These are phyloP conservation scores for Leptinotarsa undecemlineata DNA, from an alignment of 1,140 invertebrate species.

Conservation along the genomic window DNA sequence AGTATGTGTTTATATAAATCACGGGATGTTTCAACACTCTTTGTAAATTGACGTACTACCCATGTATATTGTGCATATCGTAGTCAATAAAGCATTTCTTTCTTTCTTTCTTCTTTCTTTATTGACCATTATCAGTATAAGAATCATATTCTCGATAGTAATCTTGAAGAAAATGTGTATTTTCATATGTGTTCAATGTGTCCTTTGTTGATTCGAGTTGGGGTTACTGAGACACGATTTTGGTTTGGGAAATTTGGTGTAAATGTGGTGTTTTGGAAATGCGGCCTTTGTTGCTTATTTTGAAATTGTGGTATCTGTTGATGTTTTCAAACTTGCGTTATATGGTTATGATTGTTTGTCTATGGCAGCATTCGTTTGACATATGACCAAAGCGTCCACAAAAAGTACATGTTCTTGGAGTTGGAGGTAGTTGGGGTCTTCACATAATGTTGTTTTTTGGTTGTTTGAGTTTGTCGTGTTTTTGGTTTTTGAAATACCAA, in stretches of 20 bases:
- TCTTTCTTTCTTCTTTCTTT: too few species aligned
- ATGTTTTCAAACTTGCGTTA: background rate
- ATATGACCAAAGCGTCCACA: background rate
- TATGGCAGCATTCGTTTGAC: background rate
- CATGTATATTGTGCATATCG: too few species aligned
- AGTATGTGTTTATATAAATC: too few species aligned
- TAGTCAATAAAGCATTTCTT: too few species aligned
- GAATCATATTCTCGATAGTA: background rate
- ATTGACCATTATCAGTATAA: background rate
- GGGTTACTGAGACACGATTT: slow-evolving; percentile 12
- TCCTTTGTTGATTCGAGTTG: slow-evolving; percentile 23
- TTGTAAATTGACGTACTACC: too few species aligned
- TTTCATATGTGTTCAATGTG: background rate
- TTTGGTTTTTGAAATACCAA: too few species aligned
- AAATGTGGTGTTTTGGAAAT: background rate
- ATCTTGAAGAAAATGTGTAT: background rate
- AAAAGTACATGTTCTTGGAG: background rate
- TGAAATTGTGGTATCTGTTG: background rate
- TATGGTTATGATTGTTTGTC: background rate
- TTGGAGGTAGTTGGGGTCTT: background rate
- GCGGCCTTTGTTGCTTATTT: background rate
- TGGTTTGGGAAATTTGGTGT: background rate
- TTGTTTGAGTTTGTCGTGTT: background rate
- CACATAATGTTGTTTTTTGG: background rate
- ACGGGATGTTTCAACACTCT: too few species aligned